phyloP scores from a whole-genome alignment of 1,140 invertebrate genomes.

The Ptiloglossa arizonensis region DNA sequence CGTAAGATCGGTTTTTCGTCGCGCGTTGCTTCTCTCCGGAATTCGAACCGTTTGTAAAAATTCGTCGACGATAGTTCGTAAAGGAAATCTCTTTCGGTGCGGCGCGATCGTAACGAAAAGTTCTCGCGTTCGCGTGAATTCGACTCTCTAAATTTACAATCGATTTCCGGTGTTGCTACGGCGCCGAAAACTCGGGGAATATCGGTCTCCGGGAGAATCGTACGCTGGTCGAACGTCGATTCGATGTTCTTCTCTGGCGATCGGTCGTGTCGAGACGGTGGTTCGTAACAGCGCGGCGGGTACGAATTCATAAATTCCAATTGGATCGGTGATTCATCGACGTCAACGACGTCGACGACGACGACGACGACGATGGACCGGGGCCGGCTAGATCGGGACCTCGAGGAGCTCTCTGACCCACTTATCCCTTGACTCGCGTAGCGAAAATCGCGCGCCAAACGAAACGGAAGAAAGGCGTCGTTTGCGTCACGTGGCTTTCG shows the following conservation, averaged over 20 bases:
- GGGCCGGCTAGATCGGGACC: conserved; percentile 40
- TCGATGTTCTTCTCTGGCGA: background rate
- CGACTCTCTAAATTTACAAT: background rate
- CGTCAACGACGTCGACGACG: no score
- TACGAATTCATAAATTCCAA: conserved; percentile 36
- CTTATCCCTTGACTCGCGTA: conserved; percentile 22
- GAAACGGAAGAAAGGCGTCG: background rate
- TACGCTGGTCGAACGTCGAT: background rate
- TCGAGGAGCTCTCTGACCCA: conserved; percentile 48
- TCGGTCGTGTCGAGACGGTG: background rate
- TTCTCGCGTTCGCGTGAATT: background rate
- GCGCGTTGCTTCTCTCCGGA: no score
- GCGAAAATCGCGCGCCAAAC: conserved; percentile 29
- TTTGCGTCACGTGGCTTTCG: conserved; percentile 41
- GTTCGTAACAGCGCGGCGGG: background rate
- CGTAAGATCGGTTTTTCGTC: no score
- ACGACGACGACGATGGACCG: conserved; percentile 27
- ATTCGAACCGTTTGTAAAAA: no score
- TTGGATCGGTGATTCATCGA: conserved; percentile 45
- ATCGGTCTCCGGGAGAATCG: background rate
- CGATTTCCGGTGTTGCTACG: background rate
- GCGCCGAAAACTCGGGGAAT: background rate
- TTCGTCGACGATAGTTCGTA: no score
- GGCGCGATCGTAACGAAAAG: no score
- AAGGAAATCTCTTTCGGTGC: no score